Evolutionary conservation across 2,113 vertebrate species (phyloP).

Genomic region (Oceanodroma tethys): DNA sequence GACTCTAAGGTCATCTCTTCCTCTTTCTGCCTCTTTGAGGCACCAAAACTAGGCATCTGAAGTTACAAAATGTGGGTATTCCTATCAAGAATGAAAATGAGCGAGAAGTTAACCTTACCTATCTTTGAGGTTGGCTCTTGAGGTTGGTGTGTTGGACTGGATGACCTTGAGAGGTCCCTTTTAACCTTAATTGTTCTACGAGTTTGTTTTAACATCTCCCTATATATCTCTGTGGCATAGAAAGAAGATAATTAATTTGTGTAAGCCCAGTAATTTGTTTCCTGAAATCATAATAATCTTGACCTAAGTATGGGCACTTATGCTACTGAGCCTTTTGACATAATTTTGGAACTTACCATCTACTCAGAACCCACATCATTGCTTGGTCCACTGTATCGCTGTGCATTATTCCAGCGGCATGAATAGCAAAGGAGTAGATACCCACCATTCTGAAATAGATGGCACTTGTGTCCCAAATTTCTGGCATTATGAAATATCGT

Average conservation of each 20-base stretch:
- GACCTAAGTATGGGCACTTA: neutral
- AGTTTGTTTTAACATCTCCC: neutral
- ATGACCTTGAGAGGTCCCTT: neutral
- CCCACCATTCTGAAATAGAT: neutral
- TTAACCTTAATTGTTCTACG: neutral
- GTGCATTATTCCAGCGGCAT: neutral
- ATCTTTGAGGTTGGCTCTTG: neutral
- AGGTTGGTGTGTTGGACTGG: neutral
- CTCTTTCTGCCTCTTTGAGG: neutral
- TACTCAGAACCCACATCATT: neutral
- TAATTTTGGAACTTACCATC: neutral
- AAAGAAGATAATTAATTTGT: neutral
- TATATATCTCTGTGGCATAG: neutral
- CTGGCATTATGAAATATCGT: neutral
- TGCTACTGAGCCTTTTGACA: neutral
- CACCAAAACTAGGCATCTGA: neutral
- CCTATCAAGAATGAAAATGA: neutral
- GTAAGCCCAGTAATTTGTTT: conserved; percentile 1
- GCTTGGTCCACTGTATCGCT: neutral
- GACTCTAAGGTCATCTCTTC: neutral
- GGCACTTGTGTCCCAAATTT: neutral
- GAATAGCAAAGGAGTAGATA: neutral
- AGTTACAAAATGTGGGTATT: neutral
- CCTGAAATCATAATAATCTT: conserved; percentile 44
- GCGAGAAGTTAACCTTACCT: neutral